A percentile compares a stretch with the other conserved stretches of the same genome.
Conservation (phyloP, 2,888 invertebrate genomes). For the Lasioglossum villosulum region DNA sequence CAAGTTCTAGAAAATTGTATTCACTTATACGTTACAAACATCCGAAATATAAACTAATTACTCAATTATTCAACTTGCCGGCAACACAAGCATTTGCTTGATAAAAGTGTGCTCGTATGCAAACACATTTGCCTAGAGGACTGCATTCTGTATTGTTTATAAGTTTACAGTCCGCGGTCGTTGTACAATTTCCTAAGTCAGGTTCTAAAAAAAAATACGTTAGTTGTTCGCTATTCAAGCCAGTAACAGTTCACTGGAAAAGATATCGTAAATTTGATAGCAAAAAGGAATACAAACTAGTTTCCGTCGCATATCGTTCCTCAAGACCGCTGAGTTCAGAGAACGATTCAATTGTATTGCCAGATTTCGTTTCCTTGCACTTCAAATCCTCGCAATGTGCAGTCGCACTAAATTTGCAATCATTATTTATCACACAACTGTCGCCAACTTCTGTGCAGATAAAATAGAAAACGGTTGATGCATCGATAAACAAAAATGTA, state of each 20-base stretch:
- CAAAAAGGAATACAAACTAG: constrained; percentile 15
- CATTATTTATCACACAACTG: constrained; percentile 70
- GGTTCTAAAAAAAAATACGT: constrained; percentile 10
- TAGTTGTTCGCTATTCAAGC: not conserved
- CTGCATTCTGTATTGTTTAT: constrained; percentile 69
- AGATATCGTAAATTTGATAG: too few species aligned
- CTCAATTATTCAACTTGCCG: constrained; percentile 65
- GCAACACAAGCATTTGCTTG: constrained; percentile 66
- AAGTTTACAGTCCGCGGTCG: constrained; percentile 67
- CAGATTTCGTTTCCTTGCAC: not conserved
- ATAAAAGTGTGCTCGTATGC: constrained; percentile 68
- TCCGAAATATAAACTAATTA: not conserved
- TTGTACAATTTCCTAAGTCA: constrained; percentile 57
- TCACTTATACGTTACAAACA: not conserved
- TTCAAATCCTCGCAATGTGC: constrained; percentile 54
- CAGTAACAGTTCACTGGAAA: not conserved
- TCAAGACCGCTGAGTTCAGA: not conserved
- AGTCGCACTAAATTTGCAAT: constrained; percentile 69
- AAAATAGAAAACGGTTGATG: constrained; percentile 11
- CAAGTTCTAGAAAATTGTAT: constrained; percentile 72
- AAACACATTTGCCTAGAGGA: constrained; percentile 68
- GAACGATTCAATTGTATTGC: not conserved
- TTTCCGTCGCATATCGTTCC: too few species aligned
- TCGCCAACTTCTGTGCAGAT: constrained; percentile 60
- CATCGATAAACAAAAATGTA: not conserved